These are phyloP conservation scores for Torymus tubicola DNA, from an alignment of 2,888 invertebrate species.

Conservation along the genomic window DNA sequence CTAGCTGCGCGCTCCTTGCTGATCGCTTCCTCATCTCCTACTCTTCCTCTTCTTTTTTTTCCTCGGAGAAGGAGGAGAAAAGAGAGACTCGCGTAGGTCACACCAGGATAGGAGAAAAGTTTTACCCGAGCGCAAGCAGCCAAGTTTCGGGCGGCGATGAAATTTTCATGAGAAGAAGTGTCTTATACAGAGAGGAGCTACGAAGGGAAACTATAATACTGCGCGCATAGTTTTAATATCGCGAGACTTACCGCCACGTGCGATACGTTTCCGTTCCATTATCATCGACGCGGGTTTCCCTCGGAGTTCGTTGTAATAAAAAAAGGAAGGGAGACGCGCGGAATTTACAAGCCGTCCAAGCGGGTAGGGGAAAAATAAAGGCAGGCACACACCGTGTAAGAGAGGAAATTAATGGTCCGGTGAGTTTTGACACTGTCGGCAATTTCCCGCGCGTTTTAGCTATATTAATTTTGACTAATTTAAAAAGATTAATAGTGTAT, in stretches of 20 bases:
- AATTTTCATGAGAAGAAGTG: constrained; percentile 55
- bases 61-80: not conserved
- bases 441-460: constrained; percentile 17
- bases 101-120: constrained; percentile 12
- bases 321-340: not conserved
- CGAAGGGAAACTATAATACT: not conserved
- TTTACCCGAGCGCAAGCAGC: not conserved
- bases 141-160: constrained; percentile 48
- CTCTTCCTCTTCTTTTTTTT: not conserved
- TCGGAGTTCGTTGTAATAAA: not conserved
- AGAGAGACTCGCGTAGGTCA: not conserved
- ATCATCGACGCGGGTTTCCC: too few relatives aligned
- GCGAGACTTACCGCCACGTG: not conserved
- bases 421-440: constrained; percentile 29
- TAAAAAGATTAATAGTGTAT: constrained; percentile 38
- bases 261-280: not conserved
- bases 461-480: constrained; percentile 44
- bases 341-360: constrained; percentile 35
- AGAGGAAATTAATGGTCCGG: constrained; percentile 32
- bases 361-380: not conserved
- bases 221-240: constrained; percentile 45
- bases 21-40: constrained; percentile 6
- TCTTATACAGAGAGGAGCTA: not conserved
- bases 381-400: too few relatives aligned
- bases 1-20: not conserved